Percentiles rank a stretch among this genome's conserved stretches.
phyloP scores from a whole-genome alignment of 2,888 invertebrate species.

The Clitarchus hookeri region DNA sequence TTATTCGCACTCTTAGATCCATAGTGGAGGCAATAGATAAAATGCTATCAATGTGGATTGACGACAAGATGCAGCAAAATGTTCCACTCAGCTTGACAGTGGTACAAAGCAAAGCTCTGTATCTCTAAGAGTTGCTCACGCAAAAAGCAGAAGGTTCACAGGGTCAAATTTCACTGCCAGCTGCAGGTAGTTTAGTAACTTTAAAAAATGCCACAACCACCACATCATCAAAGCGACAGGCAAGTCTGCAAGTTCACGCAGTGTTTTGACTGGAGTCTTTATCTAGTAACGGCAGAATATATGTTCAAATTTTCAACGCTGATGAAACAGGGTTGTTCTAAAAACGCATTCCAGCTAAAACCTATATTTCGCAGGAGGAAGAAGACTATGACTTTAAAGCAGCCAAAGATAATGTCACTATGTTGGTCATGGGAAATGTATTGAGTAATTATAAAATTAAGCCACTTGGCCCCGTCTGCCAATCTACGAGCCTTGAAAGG shows the following conservation, averaged over 20 bases:
- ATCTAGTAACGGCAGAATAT: not conserved
- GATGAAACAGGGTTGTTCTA: not conserved
- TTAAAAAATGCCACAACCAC: not conserved
- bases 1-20: not conserved
- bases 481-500: slow-evolving; percentile 23
- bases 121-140: not conserved
- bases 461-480: not conserved
- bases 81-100: too few species aligned
- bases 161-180: not conserved
- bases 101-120: slow-evolving; percentile 12
- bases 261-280: not conserved
- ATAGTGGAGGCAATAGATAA: not conserved
- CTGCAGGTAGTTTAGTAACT: not conserved
- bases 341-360: not conserved
- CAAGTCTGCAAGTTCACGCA: not conserved
- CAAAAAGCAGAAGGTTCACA: not conserved
- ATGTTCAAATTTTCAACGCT: not conserved
- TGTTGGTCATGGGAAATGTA: slow-evolving; percentile 24
- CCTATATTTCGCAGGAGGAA: not conserved
- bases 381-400: slow-evolving; percentile 22
- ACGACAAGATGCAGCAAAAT: not conserved
- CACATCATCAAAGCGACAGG: not conserved
- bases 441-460: slow-evolving; percentile 15
- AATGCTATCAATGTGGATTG: slow-evolving; percentile 10
- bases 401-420: slow-evolving; percentile 18